Percentiles rank a stretch among this genome's conserved stretches.
Evolutionary conservation across 2,797 vertebrate genomes (phyloP).

Genomic region (Propithecus perrieri): DNA sequence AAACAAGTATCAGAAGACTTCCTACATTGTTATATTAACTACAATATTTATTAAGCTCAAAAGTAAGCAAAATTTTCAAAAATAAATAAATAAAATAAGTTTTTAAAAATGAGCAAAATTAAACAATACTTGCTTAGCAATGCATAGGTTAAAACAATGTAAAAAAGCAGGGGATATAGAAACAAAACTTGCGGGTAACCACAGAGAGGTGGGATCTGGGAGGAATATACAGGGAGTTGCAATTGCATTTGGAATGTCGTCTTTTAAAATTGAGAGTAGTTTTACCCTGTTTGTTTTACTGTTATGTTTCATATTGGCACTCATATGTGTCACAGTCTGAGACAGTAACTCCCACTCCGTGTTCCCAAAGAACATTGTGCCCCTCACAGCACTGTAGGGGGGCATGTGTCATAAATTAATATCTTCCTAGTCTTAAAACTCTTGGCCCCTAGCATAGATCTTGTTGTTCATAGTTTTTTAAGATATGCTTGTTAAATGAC

Average conservation of each 20-base stretch:
- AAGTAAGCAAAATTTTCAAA: background rate
- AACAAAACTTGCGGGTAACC: background rate
- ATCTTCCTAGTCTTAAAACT: background rate
- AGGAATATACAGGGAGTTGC: background rate
- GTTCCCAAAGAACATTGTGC: background rate
- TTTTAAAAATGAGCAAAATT: background rate
- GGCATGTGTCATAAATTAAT: background rate
- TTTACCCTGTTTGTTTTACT: background rate
- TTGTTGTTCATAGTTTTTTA: background rate
- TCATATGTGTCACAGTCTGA: background rate
- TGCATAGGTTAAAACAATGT: background rate
- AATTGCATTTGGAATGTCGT: background rate
- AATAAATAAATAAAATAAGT: background rate
- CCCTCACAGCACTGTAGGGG: background rate
- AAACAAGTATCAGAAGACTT: background rate
- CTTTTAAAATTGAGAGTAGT: background rate
- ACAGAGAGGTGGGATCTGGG: background rate
- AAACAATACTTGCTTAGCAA: background rate
- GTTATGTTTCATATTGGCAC: background rate
- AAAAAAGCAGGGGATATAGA: background rate
- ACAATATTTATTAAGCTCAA: background rate
- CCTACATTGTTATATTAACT: background rate
- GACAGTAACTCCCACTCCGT: background rate
- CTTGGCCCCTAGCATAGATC: background rate
- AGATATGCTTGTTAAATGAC: background rate